A percentile compares a stretch with the other conserved stretches of the same genome.
Evolutionary conservation across 2,888 invertebrate species (phyloP).

Genomic region (Agrilus cyanescens): DNA sequence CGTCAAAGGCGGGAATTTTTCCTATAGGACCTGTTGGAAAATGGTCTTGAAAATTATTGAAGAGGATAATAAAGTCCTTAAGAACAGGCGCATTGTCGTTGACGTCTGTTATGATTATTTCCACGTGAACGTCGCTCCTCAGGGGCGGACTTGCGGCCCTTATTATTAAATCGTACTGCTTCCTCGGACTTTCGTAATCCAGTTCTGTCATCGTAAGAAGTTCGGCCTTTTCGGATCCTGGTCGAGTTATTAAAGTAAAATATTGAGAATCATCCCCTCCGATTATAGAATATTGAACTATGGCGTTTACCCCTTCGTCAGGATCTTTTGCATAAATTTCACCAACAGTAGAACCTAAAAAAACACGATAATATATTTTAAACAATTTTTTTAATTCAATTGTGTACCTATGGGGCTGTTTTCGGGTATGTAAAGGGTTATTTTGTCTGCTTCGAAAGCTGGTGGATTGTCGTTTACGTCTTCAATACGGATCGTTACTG

Average conservation of each 20-base stretch:
- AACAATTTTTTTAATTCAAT: too few species aligned
- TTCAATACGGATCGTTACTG: slow-evolving; percentile 71
- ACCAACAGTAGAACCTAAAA: slow-evolving; percentile 82
- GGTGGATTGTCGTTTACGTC: slow-evolving; percentile 88
- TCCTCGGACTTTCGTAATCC: slow-evolving; percentile 91
- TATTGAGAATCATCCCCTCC: slow-evolving; percentile 84
- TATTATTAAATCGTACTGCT: slow-evolving; percentile 78
- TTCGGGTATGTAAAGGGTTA: slow-evolving; percentile 81
- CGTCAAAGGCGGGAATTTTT: slow-evolving; percentile 84
- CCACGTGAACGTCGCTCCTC: slow-evolving; percentile 78
- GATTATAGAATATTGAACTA: slow-evolving; percentile 89
- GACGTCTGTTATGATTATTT: slow-evolving; percentile 81
- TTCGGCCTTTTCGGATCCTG: slow-evolving; percentile 77
- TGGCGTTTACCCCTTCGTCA: slow-evolving; percentile 83
- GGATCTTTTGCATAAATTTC: slow-evolving; percentile 84
- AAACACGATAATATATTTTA: too few species aligned
- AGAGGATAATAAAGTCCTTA: slow-evolving; percentile 81
- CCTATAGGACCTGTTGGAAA: slow-evolving; percentile 91
- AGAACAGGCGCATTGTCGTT: slow-evolving; percentile 91
- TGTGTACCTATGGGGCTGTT: slow-evolving; percentile 79
- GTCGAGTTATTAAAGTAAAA: slow-evolving; percentile 69
- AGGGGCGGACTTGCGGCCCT: slow-evolving; percentile 84
- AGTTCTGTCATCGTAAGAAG: slow-evolving; percentile 80
- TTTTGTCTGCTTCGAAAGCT: slow-evolving; percentile 76
- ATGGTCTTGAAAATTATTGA: slow-evolving; percentile 89